Base-by-base conservation (phyloP, 2,797 vertebrate species). In the Mus spretus region DNA sequence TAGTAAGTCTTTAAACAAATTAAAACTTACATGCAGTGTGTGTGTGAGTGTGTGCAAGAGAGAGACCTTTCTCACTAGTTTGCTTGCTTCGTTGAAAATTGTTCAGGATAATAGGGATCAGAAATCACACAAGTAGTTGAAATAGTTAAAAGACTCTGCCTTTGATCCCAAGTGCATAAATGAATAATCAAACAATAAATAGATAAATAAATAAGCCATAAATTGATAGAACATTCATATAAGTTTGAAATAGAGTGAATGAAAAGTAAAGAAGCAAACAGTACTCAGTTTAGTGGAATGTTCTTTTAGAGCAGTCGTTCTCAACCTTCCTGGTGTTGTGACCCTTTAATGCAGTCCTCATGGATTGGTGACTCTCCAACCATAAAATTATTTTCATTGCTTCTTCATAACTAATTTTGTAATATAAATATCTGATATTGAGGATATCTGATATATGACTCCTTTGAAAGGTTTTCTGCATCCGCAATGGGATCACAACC, bases 121-220 rank as follows among this genome's bases (percentile, higher is more conserved):
- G 44, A 94, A 91, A 63, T 59, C 50, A 87, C 61, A 96, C 28
- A 91, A 78, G 47, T 89, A 81, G 17, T 89, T 95, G 96, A 93
- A 87, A 83, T 82, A 83, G 70, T 28, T 50, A 79, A 63, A 93
- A 65, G 72, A 75, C 44, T 61, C 44, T 90, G 50, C 14, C 14
- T 37, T 87, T 87, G 65, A 17, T 19, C 53, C 57, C 31, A 31
- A 89, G 44, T 65, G 47, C 26, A 89, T 22, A 34, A 59, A 44
- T 57, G 40, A 75, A 40, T 50, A 88, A 31, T 12, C 85, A 55
- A 57, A 31, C 50, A 75, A 22, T 31, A 44, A 17, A 72, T 87
- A 70, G 26, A n/a, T 81, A 79, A 84, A n/a, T 81, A 75, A 84
- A 59, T 14, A 63, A 83, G 81, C 59, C 4, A 0, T 92, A 57